Base-by-base conservation (phyloP, 2,113 vertebrate genomes). In the Propithecus coquereli region DNA sequence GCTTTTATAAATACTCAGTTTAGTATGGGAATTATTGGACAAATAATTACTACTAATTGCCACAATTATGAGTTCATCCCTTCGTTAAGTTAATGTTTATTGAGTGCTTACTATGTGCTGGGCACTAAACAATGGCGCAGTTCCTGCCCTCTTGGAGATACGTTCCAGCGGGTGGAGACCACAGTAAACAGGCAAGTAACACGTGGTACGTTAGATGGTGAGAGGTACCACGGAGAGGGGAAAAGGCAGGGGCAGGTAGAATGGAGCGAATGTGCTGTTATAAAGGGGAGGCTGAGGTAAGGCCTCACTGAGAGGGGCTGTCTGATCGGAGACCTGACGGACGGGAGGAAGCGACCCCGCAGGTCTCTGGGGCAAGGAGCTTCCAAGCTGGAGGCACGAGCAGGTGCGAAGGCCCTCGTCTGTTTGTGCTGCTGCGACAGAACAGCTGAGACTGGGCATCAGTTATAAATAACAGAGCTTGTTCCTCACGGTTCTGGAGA, bases 1-100 rank as follows among this genome's bases (percentile, higher is more conserved):
- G 59, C 57, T 40, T 92, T 79, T 95, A 71, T 37, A 77, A 95
- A 79, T 89, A 71, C 54, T 85, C 54, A 80, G 22, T 81, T 52
- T 63, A 57, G 10, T 52, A 45, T 30, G n/a, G 77, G 70, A 68
- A 54, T 54, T 76, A 59, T 88, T 92, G 87, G 74, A 18, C n/a
- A 32, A 47, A 59, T 90, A 54, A 68, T 71, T 54, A 52, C 12
- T 32, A 79, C 52, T 10, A 83, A 84, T 71, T 90, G 27, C 52
- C 32, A 85, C 40, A 88, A 25, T 40, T 82, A 12, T 12, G 76
- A 68, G 59, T 50, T 76, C 10, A 27, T 61, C 65, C 12, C 30
- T 68, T 47, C 34, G 61, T 43, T 61, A 32, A 59, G 34, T 71
- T 43, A 68, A 37, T 18, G 50, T 90, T 84, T 76, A 79, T 52